Evolutionary conservation across 2,113 vertebrate genomes (phyloP), one percentile per base, ranked within the genome.

Genomic region (Bubo bubo): DNA sequence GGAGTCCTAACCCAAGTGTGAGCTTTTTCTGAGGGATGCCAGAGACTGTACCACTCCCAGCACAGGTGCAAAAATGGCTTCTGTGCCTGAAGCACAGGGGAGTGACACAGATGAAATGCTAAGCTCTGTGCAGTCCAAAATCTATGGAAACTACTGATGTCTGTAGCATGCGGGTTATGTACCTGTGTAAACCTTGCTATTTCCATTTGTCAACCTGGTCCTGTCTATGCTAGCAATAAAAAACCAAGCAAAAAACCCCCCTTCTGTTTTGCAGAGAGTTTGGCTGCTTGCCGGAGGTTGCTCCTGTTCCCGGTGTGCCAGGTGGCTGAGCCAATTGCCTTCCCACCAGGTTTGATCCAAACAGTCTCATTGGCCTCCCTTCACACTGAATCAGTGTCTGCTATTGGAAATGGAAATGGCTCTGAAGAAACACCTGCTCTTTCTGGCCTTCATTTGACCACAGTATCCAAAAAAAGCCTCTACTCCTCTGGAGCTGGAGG

Each of bases 301-400:
- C 62, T 92, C 47, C 85, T 37, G 50, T 47, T 93, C 76, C 88
- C 62, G 3, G 28, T 59, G 79, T 88, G 90, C 87, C 70, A 47
- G 87, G 70, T 77, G 70, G 35, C 79, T 10, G 15, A 94, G 86
- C 92, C 87, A 59, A 79, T 39, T 64, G 75, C 55, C 35, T 91
- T 74, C 71, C 66, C 35, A 55, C 45, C 56, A 77, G 80, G 66
- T 52, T 24, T 53, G 53, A 77, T 80, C 37, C 91, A 73, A 73
- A 84, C 8, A 47, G 68, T 55, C 64, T 67, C 62, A 10, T 14
- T 4, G 3, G 50, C 26, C 60, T 93, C 34, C 52, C 79, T 86
- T 86, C 66, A 5, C 10, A 2, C 37, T 7, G 19, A 12, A 86
- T 55, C 83, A 15, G 22, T 71, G 79, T 43, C 66, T 86, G 67